phyloP scores from a whole-genome alignment of 2,888 invertebrate species.

The Meandrusa payeni region DNA sequence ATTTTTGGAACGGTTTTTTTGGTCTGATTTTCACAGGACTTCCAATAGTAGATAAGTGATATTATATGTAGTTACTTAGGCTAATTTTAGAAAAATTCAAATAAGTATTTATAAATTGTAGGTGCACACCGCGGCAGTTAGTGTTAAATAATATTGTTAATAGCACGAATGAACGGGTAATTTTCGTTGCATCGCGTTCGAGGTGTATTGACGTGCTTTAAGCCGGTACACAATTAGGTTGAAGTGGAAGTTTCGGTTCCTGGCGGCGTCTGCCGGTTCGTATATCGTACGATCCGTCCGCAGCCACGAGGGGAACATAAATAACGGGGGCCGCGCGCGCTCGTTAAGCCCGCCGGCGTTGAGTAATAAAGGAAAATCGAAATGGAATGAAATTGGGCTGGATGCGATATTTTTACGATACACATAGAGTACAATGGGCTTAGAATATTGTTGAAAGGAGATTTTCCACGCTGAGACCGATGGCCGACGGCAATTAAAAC shows the following conservation, averaged over 20 bases:
- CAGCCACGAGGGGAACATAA: slow-evolving; percentile 78
- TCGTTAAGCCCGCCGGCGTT: slow-evolving; percentile 78
- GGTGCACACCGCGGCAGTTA: too few relatives aligned
- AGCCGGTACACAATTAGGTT: slow-evolving; percentile 73
- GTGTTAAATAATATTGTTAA: too few relatives aligned
- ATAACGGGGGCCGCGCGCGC: slow-evolving; percentile 74
- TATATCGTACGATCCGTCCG: slow-evolving; percentile 76
- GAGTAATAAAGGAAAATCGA: slow-evolving; percentile 81
- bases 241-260: slow-evolving; percentile 66
- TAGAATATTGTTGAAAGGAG: slow-evolving; percentile 67
- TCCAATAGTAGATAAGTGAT: too few relatives aligned
- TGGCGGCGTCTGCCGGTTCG: slow-evolving; percentile 59
- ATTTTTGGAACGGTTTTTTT: too few relatives aligned
- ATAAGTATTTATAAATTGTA: too few relatives aligned
- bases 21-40: too few relatives aligned
- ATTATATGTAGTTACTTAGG: too few relatives aligned
- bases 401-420: slow-evolving; percentile 75
- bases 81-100: too few relatives aligned
- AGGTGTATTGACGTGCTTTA: slow-evolving; percentile 66
- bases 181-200: too few relatives aligned
- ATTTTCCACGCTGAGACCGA: slow-evolving; percentile 57
- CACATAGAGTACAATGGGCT: slow-evolving; percentile 67
- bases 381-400: slow-evolving; percentile 80
- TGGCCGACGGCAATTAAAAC: slow-evolving; percentile 71
- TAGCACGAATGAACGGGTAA: too few relatives aligned